These are phyloP conservation scores for Abramis brama DNA, from an alignment of 2,113 vertebrate genomes.

Conservation along the genomic window DNA sequence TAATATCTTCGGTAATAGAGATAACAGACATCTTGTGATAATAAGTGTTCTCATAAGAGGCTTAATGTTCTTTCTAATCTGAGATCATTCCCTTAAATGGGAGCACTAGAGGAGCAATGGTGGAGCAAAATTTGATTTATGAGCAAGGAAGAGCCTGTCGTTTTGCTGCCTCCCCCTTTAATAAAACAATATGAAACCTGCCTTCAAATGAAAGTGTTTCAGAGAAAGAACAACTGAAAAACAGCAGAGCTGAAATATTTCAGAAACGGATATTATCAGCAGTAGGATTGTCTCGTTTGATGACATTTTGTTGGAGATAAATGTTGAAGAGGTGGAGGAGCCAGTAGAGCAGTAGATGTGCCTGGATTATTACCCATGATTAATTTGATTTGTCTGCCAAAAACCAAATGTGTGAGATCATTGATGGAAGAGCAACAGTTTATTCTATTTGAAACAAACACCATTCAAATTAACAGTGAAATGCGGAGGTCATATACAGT, in stretches of 20 bases:
- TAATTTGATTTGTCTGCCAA: background rate
- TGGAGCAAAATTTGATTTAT: conserved; percentile 6
- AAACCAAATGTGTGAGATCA: background rate
- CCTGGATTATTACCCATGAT: background rate
- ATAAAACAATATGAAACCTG: conserved; percentile 22
- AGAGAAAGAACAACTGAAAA: background rate
- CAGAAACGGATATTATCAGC: background rate
- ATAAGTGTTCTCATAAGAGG: conserved; percentile 40
- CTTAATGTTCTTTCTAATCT: conserved; percentile 42
- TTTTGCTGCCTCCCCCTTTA: conserved; percentile 5
- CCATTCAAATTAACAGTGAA: background rate
- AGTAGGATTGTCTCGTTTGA: background rate
- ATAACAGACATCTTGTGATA: conserved; percentile 17
- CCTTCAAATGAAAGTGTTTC: background rate
- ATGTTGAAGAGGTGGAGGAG: background rate
- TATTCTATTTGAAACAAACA: background rate
- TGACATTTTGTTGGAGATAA: conserved; percentile 4
- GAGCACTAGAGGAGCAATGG: conserved; percentile 18
- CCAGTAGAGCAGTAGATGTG: background rate
- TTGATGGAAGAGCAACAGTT: background rate
- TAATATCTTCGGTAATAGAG: background rate
- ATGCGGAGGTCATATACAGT: background rate
- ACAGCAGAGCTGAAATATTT: background rate
- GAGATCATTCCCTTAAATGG: conserved; percentile 30
- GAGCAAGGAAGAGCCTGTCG: background rate